Conservation (phyloP, 2,888 invertebrate genomes). For the Polyommatus icarus region DNA sequence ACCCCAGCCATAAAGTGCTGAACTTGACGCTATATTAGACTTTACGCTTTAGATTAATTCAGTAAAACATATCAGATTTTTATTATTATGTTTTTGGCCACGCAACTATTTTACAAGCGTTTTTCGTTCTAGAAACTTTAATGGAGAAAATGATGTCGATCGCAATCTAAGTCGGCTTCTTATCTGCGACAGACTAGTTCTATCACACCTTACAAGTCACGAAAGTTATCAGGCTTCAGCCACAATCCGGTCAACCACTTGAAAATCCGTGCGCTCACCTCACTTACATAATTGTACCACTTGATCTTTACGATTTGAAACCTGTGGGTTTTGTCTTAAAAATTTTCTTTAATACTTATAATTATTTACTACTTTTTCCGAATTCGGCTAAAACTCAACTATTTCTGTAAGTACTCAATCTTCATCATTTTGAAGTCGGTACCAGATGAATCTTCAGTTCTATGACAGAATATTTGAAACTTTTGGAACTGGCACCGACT, state of each 20-base stretch:
- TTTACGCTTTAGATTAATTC: neutral
- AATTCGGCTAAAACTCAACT: too few species aligned
- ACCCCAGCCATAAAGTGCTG: neutral
- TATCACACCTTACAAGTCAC: constrained; percentile 19
- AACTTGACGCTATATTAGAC: constrained; percentile 8
- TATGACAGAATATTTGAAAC: too few species aligned
- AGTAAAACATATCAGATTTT: constrained; percentile 4
- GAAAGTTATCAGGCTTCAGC: neutral
- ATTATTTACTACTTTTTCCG: too few species aligned
- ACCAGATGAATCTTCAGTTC: too few species aligned
- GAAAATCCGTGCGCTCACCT: constrained; percentile 21
- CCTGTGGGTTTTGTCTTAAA: too few species aligned
- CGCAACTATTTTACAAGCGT: neutral
- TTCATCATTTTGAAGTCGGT: too few species aligned
- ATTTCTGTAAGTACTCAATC: too few species aligned
- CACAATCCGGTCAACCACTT: neutral
- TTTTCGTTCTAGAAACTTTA: neutral
- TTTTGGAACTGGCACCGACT: too few species aligned
- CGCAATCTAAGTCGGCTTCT: constrained; percentile 4
- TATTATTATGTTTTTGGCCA: neutral
- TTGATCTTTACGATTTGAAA: neutral
- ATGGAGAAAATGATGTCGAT: neutral
- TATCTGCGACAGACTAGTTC: neutral
- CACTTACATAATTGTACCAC: neutral
- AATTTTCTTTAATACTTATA: too few species aligned